Conservation (phyloP, 2,888 invertebrate genomes). For the Chelonus formosanus region DNA sequence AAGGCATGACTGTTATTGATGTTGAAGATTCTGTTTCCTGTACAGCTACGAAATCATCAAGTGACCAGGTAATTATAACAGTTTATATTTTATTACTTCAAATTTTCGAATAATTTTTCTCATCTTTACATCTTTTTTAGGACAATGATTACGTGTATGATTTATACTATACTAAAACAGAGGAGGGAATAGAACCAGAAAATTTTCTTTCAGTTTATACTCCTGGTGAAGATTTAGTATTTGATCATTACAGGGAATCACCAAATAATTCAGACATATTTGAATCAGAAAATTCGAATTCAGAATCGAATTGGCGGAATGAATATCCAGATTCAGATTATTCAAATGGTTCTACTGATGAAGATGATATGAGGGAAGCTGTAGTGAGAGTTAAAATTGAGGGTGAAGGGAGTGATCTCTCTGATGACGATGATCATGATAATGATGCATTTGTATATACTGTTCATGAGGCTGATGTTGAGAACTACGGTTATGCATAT, state of each 20-base stretch:
- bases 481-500: constrained; percentile 73
- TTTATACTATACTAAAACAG: too few species aligned
- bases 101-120: background rate
- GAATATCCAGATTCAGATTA: constrained; percentile 80
- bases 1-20: constrained; percentile 69
- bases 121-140: background rate
- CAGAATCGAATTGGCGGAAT: constrained; percentile 79
- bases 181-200: too few species aligned
- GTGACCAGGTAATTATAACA: constrained; percentile 34
- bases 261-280: too few species aligned
- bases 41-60: constrained; percentile 21
- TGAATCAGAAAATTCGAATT: constrained; percentile 76
- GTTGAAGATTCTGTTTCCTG: constrained; percentile 64
- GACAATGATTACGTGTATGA: too few species aligned
- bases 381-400: constrained; percentile 65
- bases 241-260: too few species aligned
- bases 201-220: background rate
- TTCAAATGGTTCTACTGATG: constrained; percentile 69
- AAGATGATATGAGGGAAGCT: constrained; percentile 72
- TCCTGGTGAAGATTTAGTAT: background rate
- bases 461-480: constrained; percentile 67
- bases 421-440: constrained; percentile 66
- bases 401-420: constrained; percentile 66
- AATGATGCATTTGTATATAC: constrained; percentile 53
- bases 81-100: background rate